A percentile compares a stretch with the other conserved stretches of the same genome.
These are phyloP conservation scores for Aproaerema taeniolella DNA, from an alignment of 2,888 invertebrate species.

Conservation along the genomic window DNA sequence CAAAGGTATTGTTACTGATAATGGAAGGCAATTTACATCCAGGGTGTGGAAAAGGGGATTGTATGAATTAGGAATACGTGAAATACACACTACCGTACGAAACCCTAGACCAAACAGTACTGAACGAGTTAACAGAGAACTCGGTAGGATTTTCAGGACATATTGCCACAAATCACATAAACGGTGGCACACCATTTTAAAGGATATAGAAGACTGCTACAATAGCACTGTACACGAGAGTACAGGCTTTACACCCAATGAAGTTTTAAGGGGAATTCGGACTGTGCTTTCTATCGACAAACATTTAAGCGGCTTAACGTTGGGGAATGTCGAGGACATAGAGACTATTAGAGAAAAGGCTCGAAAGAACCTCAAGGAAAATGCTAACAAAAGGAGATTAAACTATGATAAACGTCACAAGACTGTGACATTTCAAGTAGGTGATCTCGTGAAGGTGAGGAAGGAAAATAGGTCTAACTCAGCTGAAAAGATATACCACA, in stretches of 20 bases:
- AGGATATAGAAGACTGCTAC: conserved; percentile 3
- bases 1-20: conserved; percentile 18
- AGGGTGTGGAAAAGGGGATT: conserved; percentile 7
- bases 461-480: not conserved
- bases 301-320: not conserved
- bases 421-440: not conserved
- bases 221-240: conserved; percentile 1
- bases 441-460: not conserved
- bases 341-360: not conserved
- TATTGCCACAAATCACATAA: conserved; percentile 5
- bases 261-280: not conserved
- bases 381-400: not conserved
- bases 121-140: conserved; percentile 13
- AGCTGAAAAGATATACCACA: not conserved
- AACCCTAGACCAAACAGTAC: conserved; percentile 14
- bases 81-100: conserved; percentile 12
- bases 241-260: conserved; percentile 4
- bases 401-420: not conserved
- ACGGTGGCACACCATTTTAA: not conserved
- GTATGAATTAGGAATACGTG: not conserved
- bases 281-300: not conserved
- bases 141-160: conserved; percentile 10
- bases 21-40: conserved; percentile 16
- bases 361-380: not conserved
- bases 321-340: not conserved